These are phyloP conservation scores for Rousettus leschenaultii DNA, from an alignment of 2,113 vertebrate species.

Conservation along the genomic window DNA sequence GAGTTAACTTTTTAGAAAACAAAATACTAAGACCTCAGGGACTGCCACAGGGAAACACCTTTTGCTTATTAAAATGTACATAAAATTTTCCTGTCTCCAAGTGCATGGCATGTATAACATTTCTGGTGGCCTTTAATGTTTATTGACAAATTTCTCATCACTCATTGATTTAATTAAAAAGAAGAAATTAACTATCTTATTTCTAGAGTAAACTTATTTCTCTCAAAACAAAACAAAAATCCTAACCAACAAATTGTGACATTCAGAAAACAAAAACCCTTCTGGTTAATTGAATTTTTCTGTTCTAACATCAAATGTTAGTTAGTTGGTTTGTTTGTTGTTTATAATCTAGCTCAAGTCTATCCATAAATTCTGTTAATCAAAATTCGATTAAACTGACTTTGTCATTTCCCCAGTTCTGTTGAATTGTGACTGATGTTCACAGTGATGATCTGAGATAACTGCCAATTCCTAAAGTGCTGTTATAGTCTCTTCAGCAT, in stretches of 20 bases:
- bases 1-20: background rate
- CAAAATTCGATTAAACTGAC: background rate
- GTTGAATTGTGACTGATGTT: background rate
- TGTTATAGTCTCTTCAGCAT: background rate
- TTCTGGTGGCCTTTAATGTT: background rate
- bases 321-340: background rate
- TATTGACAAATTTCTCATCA: background rate
- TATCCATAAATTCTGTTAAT: background rate
- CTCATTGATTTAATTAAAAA: background rate
- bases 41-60: background rate
- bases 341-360: background rate
- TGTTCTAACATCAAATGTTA: background rate
- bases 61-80: background rate
- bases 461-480: background rate
- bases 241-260: background rate
- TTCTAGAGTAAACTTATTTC: conserved; percentile 1
- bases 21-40: background rate
- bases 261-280: background rate
- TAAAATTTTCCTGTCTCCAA: background rate
- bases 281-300: background rate
- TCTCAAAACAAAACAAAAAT: background rate
- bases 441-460: background rate
- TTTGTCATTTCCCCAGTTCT: background rate
- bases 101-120: background rate
- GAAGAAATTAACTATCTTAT: background rate